Conservation (phyloP, 2,113 vertebrate genomes). For the Butorides virescens region DNA sequence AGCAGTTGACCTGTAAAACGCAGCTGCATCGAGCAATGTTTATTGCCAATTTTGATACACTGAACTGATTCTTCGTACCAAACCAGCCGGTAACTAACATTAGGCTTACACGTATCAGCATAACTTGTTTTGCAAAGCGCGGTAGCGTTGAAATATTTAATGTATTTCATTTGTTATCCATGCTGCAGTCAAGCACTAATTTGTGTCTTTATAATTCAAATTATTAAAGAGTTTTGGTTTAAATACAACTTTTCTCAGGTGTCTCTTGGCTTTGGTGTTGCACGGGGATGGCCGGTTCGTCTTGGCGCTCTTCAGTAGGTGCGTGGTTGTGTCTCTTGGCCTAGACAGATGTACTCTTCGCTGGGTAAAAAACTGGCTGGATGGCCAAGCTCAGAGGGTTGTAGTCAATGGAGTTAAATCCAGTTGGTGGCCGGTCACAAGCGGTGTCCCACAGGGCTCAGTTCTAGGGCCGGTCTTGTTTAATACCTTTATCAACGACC, state of each 20-base stretch:
- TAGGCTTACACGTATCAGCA: neutral
- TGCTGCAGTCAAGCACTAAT: constrained; percentile 53
- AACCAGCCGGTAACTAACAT: constrained; percentile 32
- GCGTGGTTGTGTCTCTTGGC: neutral
- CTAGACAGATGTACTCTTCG: too few relatives aligned
- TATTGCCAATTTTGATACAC: constrained; percentile 16
- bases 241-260: constrained; percentile 21
- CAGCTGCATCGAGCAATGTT: neutral
- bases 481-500: too few relatives aligned
- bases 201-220: constrained; percentile 48
- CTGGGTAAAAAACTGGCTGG: too few relatives aligned
- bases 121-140: constrained; percentile 43
- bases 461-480: too few relatives aligned
- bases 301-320: neutral
- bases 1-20: neutral
- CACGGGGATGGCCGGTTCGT: neutral
- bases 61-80: neutral
- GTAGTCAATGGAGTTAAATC: too few relatives aligned
- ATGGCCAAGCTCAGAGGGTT: too few relatives aligned
- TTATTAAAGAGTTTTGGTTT: constrained; percentile 65
- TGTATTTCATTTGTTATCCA: constrained; percentile 52
- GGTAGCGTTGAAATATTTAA: constrained; percentile 53
- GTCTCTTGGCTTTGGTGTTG: neutral
- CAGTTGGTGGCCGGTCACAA: too few relatives aligned
- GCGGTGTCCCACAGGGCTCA: too few relatives aligned